These are phyloP conservation scores for Notiomystis cincta DNA, from an alignment of 2,113 vertebrate genomes.

Conservation along the genomic window DNA sequence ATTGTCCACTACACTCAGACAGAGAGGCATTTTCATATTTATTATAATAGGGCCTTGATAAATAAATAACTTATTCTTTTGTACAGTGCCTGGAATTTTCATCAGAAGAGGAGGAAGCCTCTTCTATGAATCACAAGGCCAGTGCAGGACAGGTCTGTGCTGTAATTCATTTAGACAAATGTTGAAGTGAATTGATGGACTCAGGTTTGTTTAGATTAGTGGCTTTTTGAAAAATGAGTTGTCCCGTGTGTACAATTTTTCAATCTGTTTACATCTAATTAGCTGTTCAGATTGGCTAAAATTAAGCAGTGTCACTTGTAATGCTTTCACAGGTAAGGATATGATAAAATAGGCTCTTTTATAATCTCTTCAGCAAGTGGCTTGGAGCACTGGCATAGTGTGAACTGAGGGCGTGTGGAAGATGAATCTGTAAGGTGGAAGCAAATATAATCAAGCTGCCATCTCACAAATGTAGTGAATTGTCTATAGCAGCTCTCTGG, in stretches of 20 bases:
- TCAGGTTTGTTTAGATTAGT: constrained; percentile 37
- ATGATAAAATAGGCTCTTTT: constrained; percentile 44
- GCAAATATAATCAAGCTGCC: constrained; percentile 55
- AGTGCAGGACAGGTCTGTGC: background rate
- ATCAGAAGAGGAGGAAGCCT: constrained; percentile 5
- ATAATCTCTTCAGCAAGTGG: constrained; percentile 51
- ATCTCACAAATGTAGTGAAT: constrained; percentile 20
- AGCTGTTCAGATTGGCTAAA: constrained; percentile 49
- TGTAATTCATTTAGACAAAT: constrained; percentile 40
- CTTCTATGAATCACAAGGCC: background rate
- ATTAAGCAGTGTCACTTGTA: constrained; percentile 28
- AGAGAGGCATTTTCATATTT: background rate
- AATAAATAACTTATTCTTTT: background rate
- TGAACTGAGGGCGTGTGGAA: background rate
- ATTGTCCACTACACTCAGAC: background rate
- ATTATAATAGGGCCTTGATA: background rate
- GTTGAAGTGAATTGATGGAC: constrained; percentile 21
- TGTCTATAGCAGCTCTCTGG: background rate
- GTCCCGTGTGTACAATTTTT: constrained; percentile 10
- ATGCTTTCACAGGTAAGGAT: constrained; percentile 56
- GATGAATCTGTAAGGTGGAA: constrained; percentile 48
- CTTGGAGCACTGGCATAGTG: constrained; percentile 1
- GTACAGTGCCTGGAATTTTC: background rate
- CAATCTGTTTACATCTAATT: constrained; percentile 60
- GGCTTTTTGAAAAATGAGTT: constrained; percentile 54